Conservation (phyloP, 2,113 vertebrate genomes). For the Beaufortia kweichowensis region DNA sequence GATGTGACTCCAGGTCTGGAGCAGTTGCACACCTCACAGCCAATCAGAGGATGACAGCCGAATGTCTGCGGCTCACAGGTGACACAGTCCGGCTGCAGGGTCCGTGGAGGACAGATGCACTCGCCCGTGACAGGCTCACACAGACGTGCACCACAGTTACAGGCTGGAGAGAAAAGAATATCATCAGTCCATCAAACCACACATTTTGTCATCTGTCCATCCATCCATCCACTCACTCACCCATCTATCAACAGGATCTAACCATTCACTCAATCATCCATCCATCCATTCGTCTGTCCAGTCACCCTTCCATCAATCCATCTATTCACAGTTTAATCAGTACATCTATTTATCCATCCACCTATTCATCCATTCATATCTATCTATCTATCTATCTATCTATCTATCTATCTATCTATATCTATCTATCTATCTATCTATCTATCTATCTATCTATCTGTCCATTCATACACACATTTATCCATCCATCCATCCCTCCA, state of each 20-base stretch:
- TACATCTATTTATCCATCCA: too few species aligned
- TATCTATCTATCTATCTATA: too few species aligned
- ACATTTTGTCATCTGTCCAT: neutral
- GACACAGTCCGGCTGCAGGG: slow-evolving; percentile 83
- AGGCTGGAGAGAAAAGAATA: slow-evolving; percentile 74
- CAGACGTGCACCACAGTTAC: slow-evolving; percentile 83
- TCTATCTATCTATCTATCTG: neutral
- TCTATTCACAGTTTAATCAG: too few species aligned
- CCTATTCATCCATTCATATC: too few species aligned
- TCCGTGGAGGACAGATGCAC: slow-evolving; percentile 91
- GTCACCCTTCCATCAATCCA: too few species aligned
- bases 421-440: too few species aligned
- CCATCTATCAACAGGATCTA: too few species aligned
- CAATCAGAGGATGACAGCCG: slow-evolving; percentile 90
- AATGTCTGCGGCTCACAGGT: slow-evolving; percentile 89
- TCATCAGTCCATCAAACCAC: neutral
- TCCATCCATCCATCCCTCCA: too few species aligned
- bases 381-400: neutral
- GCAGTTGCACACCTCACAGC: slow-evolving; percentile 95
- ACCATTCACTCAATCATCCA: too few species aligned
- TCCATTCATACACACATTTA: neutral
- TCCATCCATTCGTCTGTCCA: too few species aligned
- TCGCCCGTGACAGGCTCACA: slow-evolving; percentile 88
- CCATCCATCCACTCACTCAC: too few species aligned
- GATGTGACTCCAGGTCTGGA: slow-evolving; percentile 78